phyloP scores from a whole-genome alignment of 2,113 vertebrate genomes.

The Rhodinocichla rosea region DNA sequence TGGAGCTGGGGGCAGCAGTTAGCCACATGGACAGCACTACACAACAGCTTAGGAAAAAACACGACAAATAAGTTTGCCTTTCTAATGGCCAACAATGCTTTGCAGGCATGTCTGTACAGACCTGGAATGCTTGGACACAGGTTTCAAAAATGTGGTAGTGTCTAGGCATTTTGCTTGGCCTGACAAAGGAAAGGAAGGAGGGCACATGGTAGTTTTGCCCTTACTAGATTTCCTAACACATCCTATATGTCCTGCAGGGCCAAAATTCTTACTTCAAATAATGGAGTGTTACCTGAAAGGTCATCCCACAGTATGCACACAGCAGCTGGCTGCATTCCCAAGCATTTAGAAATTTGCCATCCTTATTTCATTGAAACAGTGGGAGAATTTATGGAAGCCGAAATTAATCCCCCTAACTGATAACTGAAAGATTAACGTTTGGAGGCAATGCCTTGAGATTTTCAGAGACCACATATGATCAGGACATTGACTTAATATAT shows the following conservation, averaged over 20 bases:
- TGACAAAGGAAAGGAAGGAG: background rate
- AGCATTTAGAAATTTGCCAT: conserved; percentile 22
- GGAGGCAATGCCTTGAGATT: conserved; percentile 12
- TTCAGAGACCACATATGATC: background rate
- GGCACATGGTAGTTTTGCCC: background rate
- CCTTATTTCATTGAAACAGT: conserved; percentile 27
- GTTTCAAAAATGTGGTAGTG: background rate
- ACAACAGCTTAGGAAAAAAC: background rate
- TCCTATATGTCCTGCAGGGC: background rate
- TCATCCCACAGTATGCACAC: background rate
- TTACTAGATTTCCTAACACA: background rate
- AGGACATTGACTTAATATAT: background rate
- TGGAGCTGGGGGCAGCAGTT: background rate
- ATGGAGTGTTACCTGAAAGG: background rate
- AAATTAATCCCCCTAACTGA: conserved; percentile 21
- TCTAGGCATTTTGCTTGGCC: background rate
- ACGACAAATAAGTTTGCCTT: background rate
- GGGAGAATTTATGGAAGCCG: conserved; percentile 20
- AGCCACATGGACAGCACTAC: background rate
- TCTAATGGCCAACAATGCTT: background rate
- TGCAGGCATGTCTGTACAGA: background rate
- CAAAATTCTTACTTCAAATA: background rate
- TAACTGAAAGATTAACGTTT: conserved; percentile 34
- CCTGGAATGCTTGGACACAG: background rate
- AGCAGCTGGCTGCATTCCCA: conserved; percentile 22